Conservation (phyloP, 1,140 invertebrate species). For the Drosophila littoralis region DNA sequence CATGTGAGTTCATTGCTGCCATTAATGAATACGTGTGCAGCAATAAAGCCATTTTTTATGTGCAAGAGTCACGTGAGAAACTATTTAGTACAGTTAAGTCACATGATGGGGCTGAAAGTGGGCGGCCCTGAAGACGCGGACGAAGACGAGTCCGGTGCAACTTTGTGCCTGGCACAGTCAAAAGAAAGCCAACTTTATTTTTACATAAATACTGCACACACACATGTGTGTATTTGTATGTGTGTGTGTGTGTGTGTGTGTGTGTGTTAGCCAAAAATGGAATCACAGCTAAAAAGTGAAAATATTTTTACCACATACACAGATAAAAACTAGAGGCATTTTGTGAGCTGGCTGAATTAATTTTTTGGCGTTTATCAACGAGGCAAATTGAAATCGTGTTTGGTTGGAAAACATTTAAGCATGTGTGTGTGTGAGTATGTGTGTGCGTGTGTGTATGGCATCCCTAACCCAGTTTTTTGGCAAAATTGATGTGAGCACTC, state of each 20-base stretch:
- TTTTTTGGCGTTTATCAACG: slow-evolving; percentile 76
- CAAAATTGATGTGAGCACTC: slow-evolving; percentile 59
- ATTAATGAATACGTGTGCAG: slow-evolving; percentile 83
- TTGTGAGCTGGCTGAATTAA: slow-evolving; percentile 65
- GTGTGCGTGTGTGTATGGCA: slow-evolving; percentile 33
- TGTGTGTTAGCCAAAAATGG: slow-evolving; percentile 10
- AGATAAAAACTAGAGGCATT: slow-evolving; percentile 50
- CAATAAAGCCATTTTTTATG: slow-evolving; percentile 82
- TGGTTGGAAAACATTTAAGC: slow-evolving; percentile 6
- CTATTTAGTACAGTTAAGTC: slow-evolving; percentile 78
- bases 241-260: neutral
- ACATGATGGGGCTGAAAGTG: neutral
- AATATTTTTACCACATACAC: slow-evolving; percentile 51
- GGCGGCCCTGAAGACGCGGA: slow-evolving; percentile 7
- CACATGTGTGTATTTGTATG: neutral
- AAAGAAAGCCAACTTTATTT: slow-evolving; percentile 77
- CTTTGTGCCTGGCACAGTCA: slow-evolving; percentile 76
- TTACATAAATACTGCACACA: slow-evolving; percentile 57
- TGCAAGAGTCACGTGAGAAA: slow-evolving; percentile 80
- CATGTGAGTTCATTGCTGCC: slow-evolving; percentile 80
- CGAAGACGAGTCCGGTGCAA: slow-evolving; percentile 51
- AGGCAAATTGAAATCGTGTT: slow-evolving; percentile 80
- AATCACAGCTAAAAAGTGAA: slow-evolving; percentile 77
- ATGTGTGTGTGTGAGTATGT: slow-evolving; percentile 5
- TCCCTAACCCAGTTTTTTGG: slow-evolving; percentile 72